Conservation (phyloP, 2,888 invertebrate species). For the Sturmia bella region DNA sequence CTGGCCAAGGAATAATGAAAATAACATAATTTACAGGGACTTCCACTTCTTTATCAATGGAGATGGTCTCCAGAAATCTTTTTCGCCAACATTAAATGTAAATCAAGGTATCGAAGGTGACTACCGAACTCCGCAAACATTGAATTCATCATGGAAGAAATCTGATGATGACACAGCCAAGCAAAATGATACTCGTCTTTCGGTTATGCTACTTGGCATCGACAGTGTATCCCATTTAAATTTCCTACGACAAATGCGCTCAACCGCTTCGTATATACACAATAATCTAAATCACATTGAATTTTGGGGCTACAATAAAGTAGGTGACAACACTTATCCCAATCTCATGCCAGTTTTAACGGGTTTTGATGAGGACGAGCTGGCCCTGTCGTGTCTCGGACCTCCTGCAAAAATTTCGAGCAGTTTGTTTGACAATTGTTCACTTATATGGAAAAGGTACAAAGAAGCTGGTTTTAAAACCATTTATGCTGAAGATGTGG, state of each 20-base stretch:
- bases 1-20: constrained; percentile 77
- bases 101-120: constrained; percentile 19
- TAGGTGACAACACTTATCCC: constrained; percentile 96
- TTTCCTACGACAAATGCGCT: constrained; percentile 91
- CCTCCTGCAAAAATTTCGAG: constrained; percentile 76
- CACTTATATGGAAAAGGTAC: constrained; percentile 92
- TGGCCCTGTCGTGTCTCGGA: constrained; percentile 86
- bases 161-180: constrained; percentile 17
- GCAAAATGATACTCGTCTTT: constrained; percentile 80
- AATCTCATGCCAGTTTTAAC: constrained; percentile 92
- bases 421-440: constrained; percentile 88
- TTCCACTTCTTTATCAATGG: constrained; percentile 83
- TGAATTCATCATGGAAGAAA: constrained; percentile 9
- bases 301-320: constrained; percentile 94
- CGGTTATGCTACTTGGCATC: constrained; percentile 90
- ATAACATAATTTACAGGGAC: constrained; percentile 85
- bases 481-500: constrained; percentile 91
- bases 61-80: not conserved
- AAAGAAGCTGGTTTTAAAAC: constrained; percentile 89
- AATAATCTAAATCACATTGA: constrained; percentile 84
- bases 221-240: constrained; percentile 94
- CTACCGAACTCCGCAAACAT: constrained; percentile 52
- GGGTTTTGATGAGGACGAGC: constrained; percentile 86
- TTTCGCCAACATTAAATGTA: not conserved
- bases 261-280: constrained; percentile 85